Evolutionary conservation across 92 coral and sea anemone genomes (phyloP), one percentile per base, ranked within the genome.

Genomic region (Epizoanthus fatuus): DNA sequence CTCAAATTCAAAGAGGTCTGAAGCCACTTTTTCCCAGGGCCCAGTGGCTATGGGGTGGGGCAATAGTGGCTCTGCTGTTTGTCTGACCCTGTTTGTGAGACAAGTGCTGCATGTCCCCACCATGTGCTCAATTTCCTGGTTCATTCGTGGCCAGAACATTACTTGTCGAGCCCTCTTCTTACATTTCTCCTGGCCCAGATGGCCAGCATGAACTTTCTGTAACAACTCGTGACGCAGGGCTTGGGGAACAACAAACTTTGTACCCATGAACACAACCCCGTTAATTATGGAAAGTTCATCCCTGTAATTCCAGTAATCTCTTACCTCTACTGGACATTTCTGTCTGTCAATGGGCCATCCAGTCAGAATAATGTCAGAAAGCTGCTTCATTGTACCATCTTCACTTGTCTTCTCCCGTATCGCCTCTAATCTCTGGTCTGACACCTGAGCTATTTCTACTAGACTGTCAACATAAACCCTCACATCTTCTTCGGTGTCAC

Each of bases 251-350:
- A 72, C 62, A 72, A 72, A 20, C 58, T 55, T 72, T 45, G 29
- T 35, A 5, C 55, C 79, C 35, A 47, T 49, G 75, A 80, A 80
- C 22, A 80, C 39, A 17, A 80, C 38, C 16, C 38, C 75, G 42
- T 66, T 77, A 22, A 40, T 75, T 11, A 84, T 80, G 14, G 87
- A 84, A 29, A 84, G 66, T 64, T 84, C 87, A 55, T 84, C 81
- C 5, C 81, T 65, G 11, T 71, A 84, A 52, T 84, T 84, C 75
- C 77, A 72, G 40, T 84, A 84, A 4, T 75, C 81, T 40, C 63
- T 63, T 83, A 67, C 56, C 14, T 66, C 51, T 20, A 29, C 37
- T 37, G 75, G 25, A 22, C 25, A 75, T 83, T 69, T 16, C 68
- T 64, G 12, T 66, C 76, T 83, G 70, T 83, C 68, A 32, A 25